Evolutionary conservation across 2,797 vertebrate genomes (phyloP).

Genomic region (Anisognathus igniventris): DNA sequence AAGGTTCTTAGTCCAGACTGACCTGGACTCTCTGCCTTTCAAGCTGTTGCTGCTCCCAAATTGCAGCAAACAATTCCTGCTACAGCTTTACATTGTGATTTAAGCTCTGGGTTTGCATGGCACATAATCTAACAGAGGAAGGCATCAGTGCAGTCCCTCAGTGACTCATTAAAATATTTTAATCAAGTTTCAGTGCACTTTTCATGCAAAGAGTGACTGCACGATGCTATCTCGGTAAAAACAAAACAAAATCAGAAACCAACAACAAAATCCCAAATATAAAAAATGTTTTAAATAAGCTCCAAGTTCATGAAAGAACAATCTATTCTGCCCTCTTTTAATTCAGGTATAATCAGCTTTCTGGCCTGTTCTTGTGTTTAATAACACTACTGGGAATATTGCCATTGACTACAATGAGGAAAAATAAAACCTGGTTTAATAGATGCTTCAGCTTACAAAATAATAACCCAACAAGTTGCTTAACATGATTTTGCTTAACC

Average conservation of each 20-base stretch:
- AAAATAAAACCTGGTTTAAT: not conserved
- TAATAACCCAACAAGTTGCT: not conserved
- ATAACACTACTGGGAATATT: not conserved
- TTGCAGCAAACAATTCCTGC: not conserved
- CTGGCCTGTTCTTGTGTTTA: not conserved
- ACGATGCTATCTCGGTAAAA: not conserved
- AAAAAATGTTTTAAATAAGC: not conserved
- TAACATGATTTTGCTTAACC: not conserved
- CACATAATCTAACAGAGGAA: not conserved
- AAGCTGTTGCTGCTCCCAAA: not conserved
- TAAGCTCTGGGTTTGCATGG: not conserved
- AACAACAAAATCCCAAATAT: not conserved
- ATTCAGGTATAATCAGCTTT: not conserved
- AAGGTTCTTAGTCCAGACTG: not conserved
- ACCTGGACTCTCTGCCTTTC: not conserved
- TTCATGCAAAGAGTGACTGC: not conserved
- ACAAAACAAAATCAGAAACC: not conserved
- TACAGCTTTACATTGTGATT: not conserved
- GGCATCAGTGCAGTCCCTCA: slow-evolving; percentile 9
- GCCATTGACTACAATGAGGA: not conserved
- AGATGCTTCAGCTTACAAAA: not conserved
- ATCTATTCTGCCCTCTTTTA: not conserved
- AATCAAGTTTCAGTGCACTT: not conserved
- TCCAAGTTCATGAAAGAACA: not conserved
- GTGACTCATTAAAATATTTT: slow-evolving; percentile 41